These are phyloP conservation scores for Xiphophorus birchmanni DNA, from an alignment of 2,797 vertebrate genomes.

Conservation along the genomic window DNA sequence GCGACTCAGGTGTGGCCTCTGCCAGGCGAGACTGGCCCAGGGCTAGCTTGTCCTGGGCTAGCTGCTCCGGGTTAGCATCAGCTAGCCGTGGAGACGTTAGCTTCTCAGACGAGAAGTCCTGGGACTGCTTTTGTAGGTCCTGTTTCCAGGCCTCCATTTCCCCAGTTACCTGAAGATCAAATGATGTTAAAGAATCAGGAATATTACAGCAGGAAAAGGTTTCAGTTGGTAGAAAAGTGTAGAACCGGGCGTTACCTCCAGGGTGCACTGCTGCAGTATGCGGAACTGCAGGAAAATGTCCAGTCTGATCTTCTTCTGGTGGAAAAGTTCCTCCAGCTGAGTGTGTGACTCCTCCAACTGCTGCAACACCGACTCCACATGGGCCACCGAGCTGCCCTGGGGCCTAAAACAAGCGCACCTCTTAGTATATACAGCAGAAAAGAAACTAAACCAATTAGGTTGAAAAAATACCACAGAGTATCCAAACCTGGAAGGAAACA, in stretches of 20 bases:
- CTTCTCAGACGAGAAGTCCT: slow-evolving; percentile 93
- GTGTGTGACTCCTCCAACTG: slow-evolving; percentile 95
- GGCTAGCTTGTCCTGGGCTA: slow-evolving; percentile 89
- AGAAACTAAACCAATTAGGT: background rate
- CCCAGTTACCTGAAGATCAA: slow-evolving; percentile 86
- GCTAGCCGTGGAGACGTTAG: slow-evolving; percentile 83
- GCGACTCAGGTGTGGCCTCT: slow-evolving; percentile 86
- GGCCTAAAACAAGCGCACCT: slow-evolving; percentile 77
- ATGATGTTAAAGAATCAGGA: background rate
- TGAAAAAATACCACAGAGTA: background rate
- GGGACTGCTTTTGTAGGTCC: slow-evolving; percentile 93
- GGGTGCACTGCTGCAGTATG: slow-evolving; percentile 94
- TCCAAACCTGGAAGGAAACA: background rate
- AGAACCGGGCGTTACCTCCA: slow-evolving; percentile 66
- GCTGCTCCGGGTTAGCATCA: slow-evolving; percentile 84
- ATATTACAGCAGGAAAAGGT: accelerated
- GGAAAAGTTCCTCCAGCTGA: slow-evolving; percentile 97
- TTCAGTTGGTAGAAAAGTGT: background rate
- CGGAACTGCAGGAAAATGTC: slow-evolving; percentile 96
- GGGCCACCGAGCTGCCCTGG: slow-evolving; percentile 94
- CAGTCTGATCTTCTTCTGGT: slow-evolving; percentile 94
- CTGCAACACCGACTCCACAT: slow-evolving; percentile 95
- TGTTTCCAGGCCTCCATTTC: slow-evolving; percentile 98
- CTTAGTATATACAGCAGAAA: background rate
- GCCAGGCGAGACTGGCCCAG: slow-evolving; percentile 86